phyloP scores from a whole-genome alignment of 1,140 invertebrate species.

The Ceratina japonica region DNA sequence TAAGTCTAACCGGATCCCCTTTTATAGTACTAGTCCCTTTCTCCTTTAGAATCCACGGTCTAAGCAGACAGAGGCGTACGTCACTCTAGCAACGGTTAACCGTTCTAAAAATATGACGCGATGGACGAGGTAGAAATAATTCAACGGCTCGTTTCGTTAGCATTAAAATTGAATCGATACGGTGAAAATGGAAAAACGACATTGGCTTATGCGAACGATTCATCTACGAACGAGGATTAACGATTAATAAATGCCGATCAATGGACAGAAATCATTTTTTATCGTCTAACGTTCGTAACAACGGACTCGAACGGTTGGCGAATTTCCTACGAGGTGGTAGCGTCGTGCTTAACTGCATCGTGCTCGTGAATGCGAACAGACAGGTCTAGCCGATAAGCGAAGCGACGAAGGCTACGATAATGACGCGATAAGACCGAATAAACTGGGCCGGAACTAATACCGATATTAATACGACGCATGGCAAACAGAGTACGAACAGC shows the following conservation, averaged over 20 bases:
- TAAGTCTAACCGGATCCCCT: background rate
- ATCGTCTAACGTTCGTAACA: too few relatives aligned
- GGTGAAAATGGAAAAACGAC: constrained; percentile 3
- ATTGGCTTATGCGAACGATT: background rate
- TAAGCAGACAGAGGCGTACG: background rate
- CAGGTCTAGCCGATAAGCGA: constrained; percentile 36
- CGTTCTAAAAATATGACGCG: background rate
- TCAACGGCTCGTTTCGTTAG: background rate
- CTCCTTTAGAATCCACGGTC: too few relatives aligned
- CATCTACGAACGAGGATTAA: background rate
- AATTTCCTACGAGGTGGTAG: background rate
- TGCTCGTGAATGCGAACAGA: constrained; percentile 27
- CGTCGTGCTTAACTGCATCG: constrained; percentile 40
- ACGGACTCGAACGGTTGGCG: background rate
- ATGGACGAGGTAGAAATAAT: background rate
- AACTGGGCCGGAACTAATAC: constrained; percentile 21
- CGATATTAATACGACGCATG: background rate
- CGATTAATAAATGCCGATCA: background rate
- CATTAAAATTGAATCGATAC: constrained; percentile 14
- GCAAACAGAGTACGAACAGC: background rate
- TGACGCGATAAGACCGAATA: constrained; percentile 10
- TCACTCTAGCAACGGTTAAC: background rate
- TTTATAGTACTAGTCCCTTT: background rate
- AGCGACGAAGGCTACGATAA: constrained; percentile 43
- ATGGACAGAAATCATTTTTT: too few relatives aligned